Conservation (phyloP, 2,797 vertebrate species). For the Cephalopachus bancanus region DNA sequence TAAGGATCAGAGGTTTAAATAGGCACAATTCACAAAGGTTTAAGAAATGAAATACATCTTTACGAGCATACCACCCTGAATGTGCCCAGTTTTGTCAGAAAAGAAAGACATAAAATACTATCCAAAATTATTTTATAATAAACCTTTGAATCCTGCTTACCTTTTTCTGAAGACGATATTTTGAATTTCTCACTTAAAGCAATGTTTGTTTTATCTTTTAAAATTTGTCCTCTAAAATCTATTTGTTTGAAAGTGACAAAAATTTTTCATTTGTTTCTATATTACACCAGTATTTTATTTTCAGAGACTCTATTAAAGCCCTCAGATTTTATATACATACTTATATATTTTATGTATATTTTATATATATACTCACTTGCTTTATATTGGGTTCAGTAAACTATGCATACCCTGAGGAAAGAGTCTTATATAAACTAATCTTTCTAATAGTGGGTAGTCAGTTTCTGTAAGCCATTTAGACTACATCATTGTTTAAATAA, state of each 20-base stretch:
- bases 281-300: constrained; percentile 45
- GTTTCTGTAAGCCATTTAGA: constrained; percentile 46
- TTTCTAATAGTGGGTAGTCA: constrained; percentile 41
- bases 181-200: constrained; percentile 55
- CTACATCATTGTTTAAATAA: constrained; percentile 51
- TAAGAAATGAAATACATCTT: neutral
- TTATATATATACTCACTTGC: constrained; percentile 4
- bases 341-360: constrained; percentile 8
- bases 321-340: constrained; percentile 25
- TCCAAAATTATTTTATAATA: neutral
- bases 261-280: neutral
- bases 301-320: neutral
- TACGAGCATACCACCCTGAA: no score
- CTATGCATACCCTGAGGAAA: neutral
- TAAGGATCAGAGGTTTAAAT: neutral
- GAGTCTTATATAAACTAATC: constrained; percentile 55
- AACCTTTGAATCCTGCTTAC: neutral
- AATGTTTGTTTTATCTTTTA: neutral
- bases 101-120: neutral
- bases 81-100: no score
- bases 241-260: neutral
- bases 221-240: constrained; percentile 3
- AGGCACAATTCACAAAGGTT: neutral
- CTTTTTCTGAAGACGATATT: neutral
- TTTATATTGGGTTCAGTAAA: constrained; percentile 61